These are phyloP conservation scores for Daubentonia madagascariensis DNA, from an alignment of 2,113 vertebrate species.

Conservation along the genomic window DNA sequence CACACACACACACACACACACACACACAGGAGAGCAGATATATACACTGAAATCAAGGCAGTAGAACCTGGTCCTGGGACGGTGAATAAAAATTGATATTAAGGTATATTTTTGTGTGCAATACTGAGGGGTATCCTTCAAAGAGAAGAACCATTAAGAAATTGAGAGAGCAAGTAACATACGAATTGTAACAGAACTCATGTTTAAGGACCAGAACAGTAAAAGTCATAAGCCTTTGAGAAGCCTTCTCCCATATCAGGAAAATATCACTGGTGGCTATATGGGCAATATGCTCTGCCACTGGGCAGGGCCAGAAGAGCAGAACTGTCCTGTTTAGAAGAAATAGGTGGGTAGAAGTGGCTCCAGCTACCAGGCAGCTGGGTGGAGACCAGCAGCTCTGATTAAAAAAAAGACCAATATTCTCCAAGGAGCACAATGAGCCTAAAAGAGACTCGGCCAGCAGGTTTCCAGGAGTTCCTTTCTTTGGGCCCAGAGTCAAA, in stretches of 20 bases:
- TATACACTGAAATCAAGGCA: background rate
- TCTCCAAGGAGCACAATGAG: background rate
- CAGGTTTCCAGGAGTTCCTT: background rate
- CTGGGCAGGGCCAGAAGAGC: background rate
- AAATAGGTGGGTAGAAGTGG: background rate
- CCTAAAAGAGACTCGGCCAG: background rate
- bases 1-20: background rate
- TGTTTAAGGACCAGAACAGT: background rate
- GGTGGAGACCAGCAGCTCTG: background rate
- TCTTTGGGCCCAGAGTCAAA: background rate
- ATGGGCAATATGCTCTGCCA: background rate
- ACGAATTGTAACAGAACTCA: background rate
- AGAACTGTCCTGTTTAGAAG: background rate
- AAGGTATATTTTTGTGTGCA: background rate
- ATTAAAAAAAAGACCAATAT: background rate
- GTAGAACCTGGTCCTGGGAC: background rate
- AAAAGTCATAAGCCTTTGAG: background rate
- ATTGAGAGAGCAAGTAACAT: background rate
- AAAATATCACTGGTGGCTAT: background rate
- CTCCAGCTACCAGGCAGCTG: background rate
- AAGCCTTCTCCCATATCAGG: background rate
- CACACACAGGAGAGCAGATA: background rate
- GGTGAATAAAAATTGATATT: background rate
- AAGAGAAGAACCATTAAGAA: constrained; percentile 6
- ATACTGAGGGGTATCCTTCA: background rate